phyloP scores from a whole-genome alignment of 2,113 vertebrate species.

The Raja brachyura region DNA sequence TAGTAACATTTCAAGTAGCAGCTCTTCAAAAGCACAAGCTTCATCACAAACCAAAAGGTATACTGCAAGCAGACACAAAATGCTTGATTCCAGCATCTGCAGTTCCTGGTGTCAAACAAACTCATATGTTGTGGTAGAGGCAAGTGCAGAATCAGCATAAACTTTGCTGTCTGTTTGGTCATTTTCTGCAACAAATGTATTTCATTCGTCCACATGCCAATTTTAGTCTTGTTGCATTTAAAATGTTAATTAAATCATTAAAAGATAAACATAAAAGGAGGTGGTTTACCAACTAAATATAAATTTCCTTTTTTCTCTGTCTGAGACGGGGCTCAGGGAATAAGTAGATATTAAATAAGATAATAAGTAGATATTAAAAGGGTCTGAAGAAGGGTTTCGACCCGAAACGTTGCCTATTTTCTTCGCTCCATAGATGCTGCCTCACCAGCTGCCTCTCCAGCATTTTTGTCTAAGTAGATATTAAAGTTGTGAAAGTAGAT shows the following conservation, averaged over 20 bases:
- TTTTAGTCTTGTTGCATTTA: background rate
- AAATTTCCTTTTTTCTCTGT: background rate
- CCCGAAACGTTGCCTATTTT: too few species aligned
- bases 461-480: too few species aligned
- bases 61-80: background rate
- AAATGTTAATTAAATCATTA: background rate
- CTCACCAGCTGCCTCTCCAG: too few species aligned
- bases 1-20: background rate
- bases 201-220: background rate
- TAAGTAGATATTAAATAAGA: too few species aligned
- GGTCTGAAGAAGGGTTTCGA: too few species aligned
- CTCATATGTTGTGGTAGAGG: background rate
- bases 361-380: too few species aligned
- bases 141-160: background rate
- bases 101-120: too few species aligned
- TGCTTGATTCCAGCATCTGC: too few species aligned
- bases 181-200: background rate
- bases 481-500: background rate
- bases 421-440: too few species aligned
- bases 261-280: background rate
- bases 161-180: background rate
- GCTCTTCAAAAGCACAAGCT: background rate
- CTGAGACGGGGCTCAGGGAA: background rate
- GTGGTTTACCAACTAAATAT: background rate
- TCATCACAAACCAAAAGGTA: conserved; percentile 1